phyloP scores from a whole-genome alignment of 2,888 invertebrate genomes.

The Rotaria socialis region DNA sequence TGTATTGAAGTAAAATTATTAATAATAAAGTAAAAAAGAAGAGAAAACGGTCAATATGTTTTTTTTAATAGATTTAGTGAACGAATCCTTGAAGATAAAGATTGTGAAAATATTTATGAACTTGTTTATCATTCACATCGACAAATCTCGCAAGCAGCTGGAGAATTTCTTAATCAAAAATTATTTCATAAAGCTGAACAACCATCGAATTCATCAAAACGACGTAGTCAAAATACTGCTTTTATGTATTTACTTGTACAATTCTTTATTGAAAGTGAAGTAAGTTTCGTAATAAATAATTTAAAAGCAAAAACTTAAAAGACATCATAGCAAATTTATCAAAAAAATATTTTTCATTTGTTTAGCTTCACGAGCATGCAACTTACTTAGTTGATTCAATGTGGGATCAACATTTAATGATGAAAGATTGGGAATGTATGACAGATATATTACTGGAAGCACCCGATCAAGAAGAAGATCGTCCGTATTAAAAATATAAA shows the following conservation, averaged over 20 bases:
- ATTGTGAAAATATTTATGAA: conserved; percentile 98
- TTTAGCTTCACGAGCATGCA: conserved; percentile 69
- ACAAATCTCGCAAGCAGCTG: conserved; percentile 82
- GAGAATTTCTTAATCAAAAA: conserved; percentile 93
- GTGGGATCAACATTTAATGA: conserved; percentile 95
- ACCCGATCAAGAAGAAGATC: conserved; percentile 75
- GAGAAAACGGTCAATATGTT: background rate
- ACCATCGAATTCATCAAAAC: conserved; percentile 63
- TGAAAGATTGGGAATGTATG: conserved; percentile 99
- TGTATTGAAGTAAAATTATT: conserved; percentile 70
- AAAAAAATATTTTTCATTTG: background rate
- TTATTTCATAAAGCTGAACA: conserved; percentile 78
- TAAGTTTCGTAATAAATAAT: conserved; percentile 50
- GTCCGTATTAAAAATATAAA: background rate
- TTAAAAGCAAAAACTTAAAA: background rate
- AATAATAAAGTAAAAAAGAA: conserved; percentile 77
- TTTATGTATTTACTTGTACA: conserved; percentile 90
- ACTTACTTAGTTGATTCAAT: conserved; percentile 96
- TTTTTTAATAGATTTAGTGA: conserved; percentile 53
- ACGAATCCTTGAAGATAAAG: conserved; percentile 88
- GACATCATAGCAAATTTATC: too few relatives aligned
- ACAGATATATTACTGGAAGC: conserved; percentile 91
- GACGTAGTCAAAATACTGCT: conserved; percentile 81
- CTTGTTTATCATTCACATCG: conserved; percentile 94
- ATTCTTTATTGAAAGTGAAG: conserved; percentile 96